Base-by-base conservation (phyloP, 2,888 invertebrate genomes). In the Sphaerophoria taeniata region DNA sequence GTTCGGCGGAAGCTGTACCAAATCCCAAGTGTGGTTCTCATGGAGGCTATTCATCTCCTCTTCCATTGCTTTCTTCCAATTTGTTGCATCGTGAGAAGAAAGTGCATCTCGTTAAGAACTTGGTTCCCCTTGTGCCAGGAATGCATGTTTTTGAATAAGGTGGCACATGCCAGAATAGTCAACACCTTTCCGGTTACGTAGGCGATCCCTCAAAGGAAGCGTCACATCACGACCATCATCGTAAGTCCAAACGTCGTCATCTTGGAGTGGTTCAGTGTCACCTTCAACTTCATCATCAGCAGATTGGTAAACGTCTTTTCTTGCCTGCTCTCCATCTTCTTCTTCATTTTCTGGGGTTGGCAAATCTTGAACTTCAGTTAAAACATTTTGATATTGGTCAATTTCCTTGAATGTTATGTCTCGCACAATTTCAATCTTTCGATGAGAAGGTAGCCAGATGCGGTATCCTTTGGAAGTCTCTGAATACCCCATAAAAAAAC, bases 381-480 rank as follows among this genome's bases (percentile, higher is more conserved):
- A 24, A 24, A 24, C 24, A 24, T 24, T 2, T 24, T 24, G 24
- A 24, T 24, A 24, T 24, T 24, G 24, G 24, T 24, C 24, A 51
- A 12, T 78, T 51, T 72, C 73, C 3, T 53, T 58, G 67, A 82
- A 82, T 14, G 61, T 51, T 2, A 85, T 60, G 67, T 87, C 77
- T 31, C 77, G 65, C 24, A 71, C 73, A 49, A 81, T 72, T 33
- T 73, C 74, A 6, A 78, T 33, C 39, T 33, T 85, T 65, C 11
- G n/a, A 55, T 12, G n/a, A 33, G 33, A 12, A 55, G 84, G 70
- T 55, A 81, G 47, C 45, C 58, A 86, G 7, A 86, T 63, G 14
- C 86, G 61, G 43, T 67, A 80, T 11, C 72, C 79, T 65, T 80
- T 87, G 3, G 58, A 71, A 39, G 65, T 49, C 2, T 86, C 79